Evolutionary conservation across 2,888 invertebrate genomes (phyloP).

Genomic region (Epinotia ramella): DNA sequence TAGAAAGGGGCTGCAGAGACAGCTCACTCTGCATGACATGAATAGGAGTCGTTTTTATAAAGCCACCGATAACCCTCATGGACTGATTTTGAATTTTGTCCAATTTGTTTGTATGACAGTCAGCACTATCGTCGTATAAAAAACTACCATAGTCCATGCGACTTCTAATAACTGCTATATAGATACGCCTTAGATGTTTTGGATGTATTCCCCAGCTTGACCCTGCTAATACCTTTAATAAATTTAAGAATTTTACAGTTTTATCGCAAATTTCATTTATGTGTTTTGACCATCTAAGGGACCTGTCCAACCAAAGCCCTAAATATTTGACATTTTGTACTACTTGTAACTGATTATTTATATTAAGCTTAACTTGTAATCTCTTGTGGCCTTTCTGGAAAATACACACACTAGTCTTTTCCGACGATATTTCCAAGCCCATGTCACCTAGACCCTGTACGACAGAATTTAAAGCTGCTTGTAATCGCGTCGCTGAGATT

Average conservation of each 20-base stretch:
- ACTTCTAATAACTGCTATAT: constrained; percentile 9
- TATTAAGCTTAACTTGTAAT: not conserved
- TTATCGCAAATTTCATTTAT: constrained; percentile 6
- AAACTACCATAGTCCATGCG: not conserved
- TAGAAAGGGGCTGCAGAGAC: constrained; percentile 1
- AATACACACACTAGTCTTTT: not conserved
- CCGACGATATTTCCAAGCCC: not conserved
- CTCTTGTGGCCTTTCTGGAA: not conserved
- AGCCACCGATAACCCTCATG: constrained; percentile 7
- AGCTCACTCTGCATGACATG: constrained; percentile 15
- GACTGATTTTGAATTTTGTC: constrained; percentile 16
- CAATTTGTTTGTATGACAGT: constrained; percentile 8
- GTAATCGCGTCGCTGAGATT: not conserved
- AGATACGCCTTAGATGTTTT: constrained; percentile 6
- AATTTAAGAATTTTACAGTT: not conserved
- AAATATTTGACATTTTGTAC: constrained; percentile 6
- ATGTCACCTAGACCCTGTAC: not conserved
- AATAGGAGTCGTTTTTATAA: not conserved
- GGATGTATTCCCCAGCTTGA: constrained; percentile 8
- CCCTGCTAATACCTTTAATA: not conserved
- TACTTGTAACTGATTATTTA: not conserved
- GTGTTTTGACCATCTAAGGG: no score
- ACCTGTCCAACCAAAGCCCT: not conserved
- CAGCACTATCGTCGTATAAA: constrained; percentile 6
- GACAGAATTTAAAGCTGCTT: not conserved